Conservation (phyloP, 2,888 invertebrate species). For the Mythimna ferrago region DNA sequence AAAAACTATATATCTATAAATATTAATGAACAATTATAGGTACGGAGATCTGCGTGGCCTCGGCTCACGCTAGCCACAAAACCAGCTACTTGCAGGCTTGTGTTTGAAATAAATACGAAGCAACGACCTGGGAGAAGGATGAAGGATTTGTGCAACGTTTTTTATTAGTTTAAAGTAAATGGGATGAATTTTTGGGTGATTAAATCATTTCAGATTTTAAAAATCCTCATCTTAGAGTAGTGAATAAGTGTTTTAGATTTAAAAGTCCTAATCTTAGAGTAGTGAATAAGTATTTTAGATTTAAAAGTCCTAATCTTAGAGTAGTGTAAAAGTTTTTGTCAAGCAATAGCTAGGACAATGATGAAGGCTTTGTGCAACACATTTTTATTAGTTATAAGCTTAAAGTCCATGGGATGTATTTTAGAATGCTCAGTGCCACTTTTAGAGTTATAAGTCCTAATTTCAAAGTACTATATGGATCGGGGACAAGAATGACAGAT, state of each 20-base stretch:
- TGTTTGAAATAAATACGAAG: conserved; percentile 60
- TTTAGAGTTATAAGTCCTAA: not conserved
- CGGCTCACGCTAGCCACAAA: conserved; percentile 66
- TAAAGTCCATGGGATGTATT: not conserved
- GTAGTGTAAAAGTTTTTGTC: not conserved
- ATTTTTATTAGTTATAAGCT: too few relatives aligned
- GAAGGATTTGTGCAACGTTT: conserved; percentile 5
- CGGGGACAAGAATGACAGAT: too few relatives aligned
- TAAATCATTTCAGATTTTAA: not conserved
- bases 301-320: not conserved
- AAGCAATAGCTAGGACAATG: conserved; percentile 57
- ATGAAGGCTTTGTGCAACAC: conserved; percentile 3
- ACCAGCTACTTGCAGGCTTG: conserved; percentile 48
- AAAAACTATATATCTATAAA: conserved; percentile 63
- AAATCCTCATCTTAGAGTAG: not conserved
- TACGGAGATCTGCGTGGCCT: conserved; percentile 61
- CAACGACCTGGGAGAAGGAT: conserved; percentile 63
- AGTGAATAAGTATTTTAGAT: not conserved
- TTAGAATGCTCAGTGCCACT: not conserved
- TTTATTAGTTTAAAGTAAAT: not conserved
- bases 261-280: not conserved
- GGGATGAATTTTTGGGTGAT: not conserved
- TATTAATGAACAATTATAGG: conserved; percentile 67
- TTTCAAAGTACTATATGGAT: not conserved
- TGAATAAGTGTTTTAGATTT: too few relatives aligned